Conservation (phyloP, 1,140 invertebrate genomes). For the Diprion similis region DNA sequence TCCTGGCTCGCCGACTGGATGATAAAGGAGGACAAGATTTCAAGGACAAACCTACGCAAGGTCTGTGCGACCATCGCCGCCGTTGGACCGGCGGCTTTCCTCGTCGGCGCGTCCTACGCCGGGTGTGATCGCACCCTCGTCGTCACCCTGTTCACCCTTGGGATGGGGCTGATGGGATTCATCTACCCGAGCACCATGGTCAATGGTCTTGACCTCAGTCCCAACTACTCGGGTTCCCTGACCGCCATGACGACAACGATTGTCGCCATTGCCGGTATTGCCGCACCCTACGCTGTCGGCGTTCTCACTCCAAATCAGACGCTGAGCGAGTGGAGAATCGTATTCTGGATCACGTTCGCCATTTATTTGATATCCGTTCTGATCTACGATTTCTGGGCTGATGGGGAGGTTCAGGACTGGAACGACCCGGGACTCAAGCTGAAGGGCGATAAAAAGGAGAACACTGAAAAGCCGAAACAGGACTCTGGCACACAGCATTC, state of each 20-base stretch:
- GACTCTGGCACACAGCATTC: too few relatives aligned
- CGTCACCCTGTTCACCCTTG: conserved; percentile 70
- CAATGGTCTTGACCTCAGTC: conserved; percentile 82
- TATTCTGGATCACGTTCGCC: conserved; percentile 80
- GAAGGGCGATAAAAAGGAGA: conserved; percentile 24
- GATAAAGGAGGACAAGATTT: conserved; percentile 63
- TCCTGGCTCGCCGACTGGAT: conserved; percentile 72
- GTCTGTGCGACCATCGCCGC: conserved; percentile 76
- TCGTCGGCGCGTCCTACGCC: conserved; percentile 79
- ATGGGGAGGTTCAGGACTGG: conserved; percentile 74
- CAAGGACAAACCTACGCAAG: conserved; percentile 68
- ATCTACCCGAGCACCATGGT: conserved; percentile 77
- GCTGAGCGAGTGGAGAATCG: conserved; percentile 75
- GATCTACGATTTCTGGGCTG: conserved; percentile 73
- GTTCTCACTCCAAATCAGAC: conserved; percentile 63
- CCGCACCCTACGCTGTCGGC: conserved; percentile 70
- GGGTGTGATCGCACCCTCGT: conserved; percentile 72
- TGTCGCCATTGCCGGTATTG: conserved; percentile 80
- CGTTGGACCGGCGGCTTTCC: conserved; percentile 76
- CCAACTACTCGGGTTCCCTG: conserved; percentile 78
- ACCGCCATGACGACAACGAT: conserved; percentile 73
- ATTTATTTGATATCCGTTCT: conserved; percentile 75
- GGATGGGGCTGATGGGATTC: conserved; percentile 76
- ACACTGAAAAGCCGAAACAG: conserved; percentile 14
- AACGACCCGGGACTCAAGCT: conserved; percentile 56